Evolutionary conservation across 2,888 invertebrate genomes (phyloP), one percentile per base, ranked within the genome.

Genomic region (Epistrophe grossulariae): DNA sequence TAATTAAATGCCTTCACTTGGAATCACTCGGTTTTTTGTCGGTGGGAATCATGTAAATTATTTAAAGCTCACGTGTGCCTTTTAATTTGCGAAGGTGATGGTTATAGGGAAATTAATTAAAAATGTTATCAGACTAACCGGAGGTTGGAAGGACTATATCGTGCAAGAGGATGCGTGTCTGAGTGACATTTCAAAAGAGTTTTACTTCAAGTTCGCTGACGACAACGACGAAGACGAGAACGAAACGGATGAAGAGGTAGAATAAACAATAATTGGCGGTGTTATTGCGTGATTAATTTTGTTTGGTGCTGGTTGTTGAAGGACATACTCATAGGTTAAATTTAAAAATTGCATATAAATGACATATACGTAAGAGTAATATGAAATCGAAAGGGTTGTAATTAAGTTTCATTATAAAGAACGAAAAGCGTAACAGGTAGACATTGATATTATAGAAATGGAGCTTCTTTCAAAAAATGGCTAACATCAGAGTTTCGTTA

Each of bases 121-220:
- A 73, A 71, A 19, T 77, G 40, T 82, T 71, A 71, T 76, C 70
- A 70, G 70, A 62, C 70, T 70, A 57, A 17, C 71, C 52, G 60
- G 24, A 19, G 68, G 57, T 64, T 55, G 24, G 48, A 17, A 38
- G 59, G 38, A 19, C 52, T 31, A 17, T 31, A 17, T 62, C 83
- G 73, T 83, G 83, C 78, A 73, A 57, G 24, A 24, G 68, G 52
- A 73, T 79, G 78, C 83, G 78, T 83, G 78, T 40, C 38, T 62
- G 48, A 66, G 43, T 64, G 64, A 82, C 71, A 71, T 82, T 82
- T 31, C 11, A 40, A 55, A 59, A 43, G 43, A 19, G 50, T 40
- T 70, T 24, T 17, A n/a, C 62, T 15, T 70, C 70, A 62, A 81
- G 70, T 73, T 59, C 66, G 40, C 8, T 28, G 15, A 15, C 28